phyloP scores from a whole-genome alignment of 2,888 invertebrate species.

The Junonia oenone region DNA sequence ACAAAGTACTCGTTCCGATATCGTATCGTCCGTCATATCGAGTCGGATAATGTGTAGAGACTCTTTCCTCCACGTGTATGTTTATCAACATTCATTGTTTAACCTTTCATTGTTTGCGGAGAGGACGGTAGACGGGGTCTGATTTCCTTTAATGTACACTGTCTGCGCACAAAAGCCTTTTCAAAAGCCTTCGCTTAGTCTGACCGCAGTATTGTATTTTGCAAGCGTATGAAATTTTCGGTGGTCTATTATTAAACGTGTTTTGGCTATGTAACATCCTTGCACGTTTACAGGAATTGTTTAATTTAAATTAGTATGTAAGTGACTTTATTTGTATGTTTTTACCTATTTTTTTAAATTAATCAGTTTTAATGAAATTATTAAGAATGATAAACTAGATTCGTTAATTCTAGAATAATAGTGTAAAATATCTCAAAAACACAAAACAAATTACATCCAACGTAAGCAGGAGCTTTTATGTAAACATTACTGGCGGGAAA shows the following conservation, averaged over 20 bases:
- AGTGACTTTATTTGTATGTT: too few species aligned
- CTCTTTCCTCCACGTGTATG: neutral
- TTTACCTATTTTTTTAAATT: too few species aligned
- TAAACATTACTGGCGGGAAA: too few species aligned
- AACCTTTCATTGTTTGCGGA: neutral
- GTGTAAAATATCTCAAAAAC: too few species aligned
- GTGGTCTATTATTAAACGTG: neutral
- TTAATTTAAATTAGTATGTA: too few species aligned
- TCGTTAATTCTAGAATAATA: too few species aligned
- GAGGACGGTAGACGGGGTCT: slow-evolving; percentile 1
- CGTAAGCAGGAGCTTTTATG: neutral
- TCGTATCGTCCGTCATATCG: neutral
- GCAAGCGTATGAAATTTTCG: neutral
- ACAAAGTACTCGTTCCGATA: neutral
- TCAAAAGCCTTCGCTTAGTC: neutral
- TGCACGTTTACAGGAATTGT: too few species aligned
- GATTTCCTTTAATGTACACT: neutral
- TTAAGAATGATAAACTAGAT: too few species aligned
- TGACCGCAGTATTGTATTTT: neutral
- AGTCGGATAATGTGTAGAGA: neutral
- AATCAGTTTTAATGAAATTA: too few species aligned
- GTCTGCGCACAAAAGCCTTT: neutral
- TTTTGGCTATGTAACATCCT: neutral
- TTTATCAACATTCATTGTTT: neutral
- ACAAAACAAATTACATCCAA: too few species aligned